Conservation (phyloP, 2,797 vertebrate genomes). For the Aeoliscus strigatus region DNA sequence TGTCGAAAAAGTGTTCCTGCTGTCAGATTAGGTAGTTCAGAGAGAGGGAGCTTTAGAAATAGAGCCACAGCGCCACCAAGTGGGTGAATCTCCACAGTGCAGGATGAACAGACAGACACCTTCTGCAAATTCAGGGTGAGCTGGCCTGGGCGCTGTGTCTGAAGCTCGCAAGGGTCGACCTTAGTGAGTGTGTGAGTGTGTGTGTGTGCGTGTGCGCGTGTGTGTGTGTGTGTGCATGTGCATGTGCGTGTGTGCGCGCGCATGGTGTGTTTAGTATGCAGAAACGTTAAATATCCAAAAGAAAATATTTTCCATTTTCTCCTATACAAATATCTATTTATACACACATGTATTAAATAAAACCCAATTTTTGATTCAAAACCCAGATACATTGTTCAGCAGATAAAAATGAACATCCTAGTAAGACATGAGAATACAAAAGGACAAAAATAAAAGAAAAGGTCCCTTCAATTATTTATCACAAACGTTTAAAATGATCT, state of each 20-base stretch:
- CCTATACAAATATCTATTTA: conserved; percentile 65
- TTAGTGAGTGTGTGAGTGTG: conserved; percentile 18
- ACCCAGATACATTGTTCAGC: conserved; percentile 62
- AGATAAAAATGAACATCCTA: conserved; percentile 54
- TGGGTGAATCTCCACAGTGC: conserved; percentile 33
- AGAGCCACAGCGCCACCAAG: conserved; percentile 27
- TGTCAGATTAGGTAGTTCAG: conserved; percentile 20
- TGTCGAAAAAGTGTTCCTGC: conserved; percentile 24
- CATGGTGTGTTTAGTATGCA: no score
- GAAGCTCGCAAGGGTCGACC: conserved; percentile 29
- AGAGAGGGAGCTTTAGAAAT: conserved; percentile 24
- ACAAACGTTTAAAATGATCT: conserved; percentile 46
- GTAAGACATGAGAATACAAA: conserved; percentile 51
- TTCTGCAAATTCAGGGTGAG: conserved; percentile 73
- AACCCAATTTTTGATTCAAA: conserved; percentile 54
- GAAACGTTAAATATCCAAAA: conserved; percentile 33
- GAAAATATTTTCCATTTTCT: conserved; percentile 29
- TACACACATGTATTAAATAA: conserved; percentile 68
- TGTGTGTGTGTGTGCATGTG: conserved; percentile 5
- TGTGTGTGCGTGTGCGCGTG: conserved; percentile 15
- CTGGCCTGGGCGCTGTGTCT: conserved; percentile 24
- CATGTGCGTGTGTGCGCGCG: conserved; percentile 1
- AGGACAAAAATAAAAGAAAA: conserved; percentile 43
- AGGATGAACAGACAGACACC: conserved; percentile 15
- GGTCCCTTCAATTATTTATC: conserved; percentile 47